phyloP scores from a whole-genome alignment of 2,113 vertebrate genomes.

The Labeo catla region DNA sequence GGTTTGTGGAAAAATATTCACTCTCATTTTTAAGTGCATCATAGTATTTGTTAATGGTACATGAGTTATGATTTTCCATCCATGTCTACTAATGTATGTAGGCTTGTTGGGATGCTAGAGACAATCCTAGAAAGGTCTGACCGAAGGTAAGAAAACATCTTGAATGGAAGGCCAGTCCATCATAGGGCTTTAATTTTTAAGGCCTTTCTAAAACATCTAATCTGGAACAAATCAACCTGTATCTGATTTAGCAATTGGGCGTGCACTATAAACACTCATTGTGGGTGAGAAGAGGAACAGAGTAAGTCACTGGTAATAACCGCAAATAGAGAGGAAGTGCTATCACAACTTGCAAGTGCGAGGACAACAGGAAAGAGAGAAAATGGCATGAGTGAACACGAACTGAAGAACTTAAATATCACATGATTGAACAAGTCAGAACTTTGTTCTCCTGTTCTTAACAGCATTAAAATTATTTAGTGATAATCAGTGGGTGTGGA shows the following conservation, averaged over 20 bases:
- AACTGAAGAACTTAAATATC: background rate
- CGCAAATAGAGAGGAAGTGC: constrained; percentile 4
- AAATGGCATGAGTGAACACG: background rate
- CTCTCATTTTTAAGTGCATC: no score
- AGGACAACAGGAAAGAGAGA: background rate
- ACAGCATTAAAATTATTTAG: background rate
- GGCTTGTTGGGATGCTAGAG: no score
- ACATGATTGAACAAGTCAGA: constrained; percentile 14
- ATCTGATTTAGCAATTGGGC: background rate
- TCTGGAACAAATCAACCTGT: no score
- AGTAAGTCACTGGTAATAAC: background rate
- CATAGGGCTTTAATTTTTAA: background rate
- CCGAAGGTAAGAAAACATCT: no score
- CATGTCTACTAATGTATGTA: no score
- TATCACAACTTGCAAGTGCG: background rate
- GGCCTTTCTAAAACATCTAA: background rate
- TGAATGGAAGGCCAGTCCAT: no score
- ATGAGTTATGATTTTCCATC: no score
- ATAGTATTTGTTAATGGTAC: no score
- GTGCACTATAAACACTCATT: background rate
- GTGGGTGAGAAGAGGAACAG: background rate
- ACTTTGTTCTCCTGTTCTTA: background rate
- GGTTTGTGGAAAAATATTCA: no score
- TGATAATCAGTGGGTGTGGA: background rate
- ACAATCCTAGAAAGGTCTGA: no score